Evolutionary conservation across 2,797 vertebrate genomes (phyloP).

Genomic region (Parauchenoglanis ngamensis): DNA sequence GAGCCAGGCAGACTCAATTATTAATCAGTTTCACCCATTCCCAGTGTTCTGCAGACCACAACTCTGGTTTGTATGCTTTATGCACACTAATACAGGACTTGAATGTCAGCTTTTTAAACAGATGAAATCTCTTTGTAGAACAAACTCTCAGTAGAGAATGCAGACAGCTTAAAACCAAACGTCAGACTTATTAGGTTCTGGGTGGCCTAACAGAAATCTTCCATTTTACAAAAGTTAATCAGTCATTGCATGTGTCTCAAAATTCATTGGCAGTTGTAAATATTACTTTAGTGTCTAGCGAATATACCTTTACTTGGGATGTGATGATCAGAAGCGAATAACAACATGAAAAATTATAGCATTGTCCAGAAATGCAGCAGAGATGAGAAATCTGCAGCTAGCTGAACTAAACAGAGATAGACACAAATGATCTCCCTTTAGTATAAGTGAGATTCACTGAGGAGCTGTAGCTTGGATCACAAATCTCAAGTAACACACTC

Average conservation of each 20-base stretch:
- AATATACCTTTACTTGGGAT: not conserved
- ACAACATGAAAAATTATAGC: not conserved
- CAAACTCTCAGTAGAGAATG: not conserved
- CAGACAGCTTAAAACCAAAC: not conserved
- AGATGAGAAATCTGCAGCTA: not conserved
- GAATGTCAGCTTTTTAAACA: constrained; percentile 16
- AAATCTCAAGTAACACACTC: not conserved
- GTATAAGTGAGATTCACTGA: not conserved
- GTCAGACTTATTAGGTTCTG: not conserved
- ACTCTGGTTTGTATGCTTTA: constrained; percentile 8
- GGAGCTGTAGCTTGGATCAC: not conserved
- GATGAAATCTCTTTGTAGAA: not conserved
- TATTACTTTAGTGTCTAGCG: not conserved
- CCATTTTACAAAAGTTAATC: not conserved
- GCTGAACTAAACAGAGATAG: not conserved
- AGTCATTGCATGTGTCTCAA: not conserved
- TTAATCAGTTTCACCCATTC: constrained; percentile 6
- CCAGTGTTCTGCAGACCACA: constrained; percentile 4
- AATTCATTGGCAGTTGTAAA: not conserved
- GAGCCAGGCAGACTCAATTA: constrained; percentile 10
- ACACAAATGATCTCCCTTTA: not conserved
- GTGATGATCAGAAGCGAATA: not conserved
- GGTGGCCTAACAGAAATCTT: constrained; percentile 4
- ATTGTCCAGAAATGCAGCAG: not conserved
- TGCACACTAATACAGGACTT: not conserved